Evolutionary conservation across 2,113 vertebrate genomes (phyloP), one percentile per base, ranked within the genome.

Genomic region (Paracanthobrama guichenoti): DNA sequence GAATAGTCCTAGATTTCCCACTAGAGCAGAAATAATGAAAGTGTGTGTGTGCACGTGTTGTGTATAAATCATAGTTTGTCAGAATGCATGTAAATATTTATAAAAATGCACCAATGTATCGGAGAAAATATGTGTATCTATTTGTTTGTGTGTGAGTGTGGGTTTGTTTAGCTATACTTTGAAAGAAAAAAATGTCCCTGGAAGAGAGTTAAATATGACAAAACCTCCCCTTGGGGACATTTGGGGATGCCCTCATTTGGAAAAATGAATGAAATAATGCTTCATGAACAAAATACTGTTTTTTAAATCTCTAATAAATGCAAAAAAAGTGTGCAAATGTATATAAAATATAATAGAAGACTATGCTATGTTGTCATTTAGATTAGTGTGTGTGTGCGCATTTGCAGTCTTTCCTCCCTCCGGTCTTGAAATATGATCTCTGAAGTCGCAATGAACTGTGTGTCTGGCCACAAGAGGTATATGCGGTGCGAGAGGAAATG

Each of bases 391-490:
- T 4, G 46, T 48, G 46, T 48, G 46, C 9, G 16, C 50, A 53
- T 53, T 6, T 18, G 31, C 31, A 22, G 35, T 69, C 66, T 69
- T 12, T 11, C 18, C 9, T 69, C 4, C 18, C 9, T 69, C 20
- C 22, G 20, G 20, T 67, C 64, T 39, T 67, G 0, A 67, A 35
- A 35, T 39, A 39, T 11, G 6, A 82, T 74, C 71, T 69, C 77
- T 76, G 71, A 67, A 24, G 69, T 82, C 82, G 82, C 83, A 78
- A 57, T 69, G 74, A 79, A 50, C 72, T 83, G 79, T 84, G 64
- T 39, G 64, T 50, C 79, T 55, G 69, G 73, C 85, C 87, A 72
- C 80, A 77, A 48, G 69, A 57, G 59, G 39, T 42, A 20, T 39
- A 81, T 81, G 85, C 3, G 35, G 39, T 83, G 44, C 69, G 62